Base-by-base conservation (phyloP, 2,797 vertebrate species). In the Bradypus variegatus region DNA sequence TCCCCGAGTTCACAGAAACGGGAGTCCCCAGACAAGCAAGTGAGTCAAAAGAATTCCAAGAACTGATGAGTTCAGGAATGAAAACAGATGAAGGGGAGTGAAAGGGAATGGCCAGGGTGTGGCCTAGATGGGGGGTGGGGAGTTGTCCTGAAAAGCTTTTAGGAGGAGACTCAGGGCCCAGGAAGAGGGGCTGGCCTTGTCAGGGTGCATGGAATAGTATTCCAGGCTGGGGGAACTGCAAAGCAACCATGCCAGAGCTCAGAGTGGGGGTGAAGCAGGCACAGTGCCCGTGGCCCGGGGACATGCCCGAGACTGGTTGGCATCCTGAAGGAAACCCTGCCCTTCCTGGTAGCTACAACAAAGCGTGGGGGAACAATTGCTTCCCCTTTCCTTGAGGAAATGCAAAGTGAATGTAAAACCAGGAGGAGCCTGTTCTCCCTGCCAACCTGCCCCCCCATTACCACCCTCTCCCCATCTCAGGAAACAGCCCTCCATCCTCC, bases 261-360 rank as follows among this genome's bases (percentile, higher is more conserved):
- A n/a, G 73, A 84, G n/a, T 6, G 23, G 55, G 84, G 29, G n/a
- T 16, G 41, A 27, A 86, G 50, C 50, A 25, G 45, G 75, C 12
- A 0, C 1, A 8, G 64, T 1, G 25, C 23, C 21, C 21, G 5
- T 8, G 16, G 67, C 75, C 91, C 80, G 38, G 9, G 9, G 4
- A 41, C 11, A 41, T 79, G n/a, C 31, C 38, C 1, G 5, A 75
- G 91, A 89, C 73, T n/a, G 58, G 14, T 14, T 65, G 75, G 60
- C 60, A 91, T 25, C 85, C 7, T 31, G 36, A 36, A 94, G 93
- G 95, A 96, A 94, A 65, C 55, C 69, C 13, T 73, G 75, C 88
- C 93, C 88, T 95, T 95, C 96, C 95, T 67, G 90, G 18, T 19
- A 27, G 15, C 31, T 29, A 2, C 11, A 33, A 21, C 27, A 15